Conservation (phyloP, 1,140 invertebrate genomes). For the Drosophila parabipectinata region DNA sequence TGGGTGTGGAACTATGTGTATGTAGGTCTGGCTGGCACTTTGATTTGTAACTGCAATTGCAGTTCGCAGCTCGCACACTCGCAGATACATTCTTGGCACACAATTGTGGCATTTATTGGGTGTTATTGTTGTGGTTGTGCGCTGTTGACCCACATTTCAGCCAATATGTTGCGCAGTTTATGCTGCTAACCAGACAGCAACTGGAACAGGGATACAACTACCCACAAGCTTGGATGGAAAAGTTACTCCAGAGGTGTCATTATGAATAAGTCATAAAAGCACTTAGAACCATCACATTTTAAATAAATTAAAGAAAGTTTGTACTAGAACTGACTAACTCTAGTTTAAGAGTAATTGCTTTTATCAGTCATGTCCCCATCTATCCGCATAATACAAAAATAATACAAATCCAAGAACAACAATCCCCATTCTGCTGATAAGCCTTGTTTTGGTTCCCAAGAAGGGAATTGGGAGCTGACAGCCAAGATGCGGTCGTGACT, state of each 20-base stretch:
- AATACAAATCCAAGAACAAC: constrained; percentile 24
- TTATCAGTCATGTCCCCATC: constrained; percentile 24
- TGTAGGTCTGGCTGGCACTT: constrained; percentile 23
- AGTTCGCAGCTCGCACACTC: constrained; percentile 13
- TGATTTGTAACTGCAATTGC: constrained; percentile 61
- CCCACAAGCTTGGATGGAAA: constrained; percentile 13
- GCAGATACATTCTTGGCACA: constrained; percentile 42
- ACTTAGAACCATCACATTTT: too few relatives aligned
- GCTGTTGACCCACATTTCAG: constrained; percentile 77
- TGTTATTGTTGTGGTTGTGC: constrained; percentile 69
- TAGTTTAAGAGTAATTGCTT: background rate
- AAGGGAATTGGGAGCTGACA: background rate
- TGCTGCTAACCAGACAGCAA: constrained; percentile 31
- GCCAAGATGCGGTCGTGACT: constrained; percentile 42
- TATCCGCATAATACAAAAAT: constrained; percentile 30
- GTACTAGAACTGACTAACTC: too few relatives aligned
- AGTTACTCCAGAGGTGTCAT: constrained; percentile 49
- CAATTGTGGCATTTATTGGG: constrained; percentile 74
- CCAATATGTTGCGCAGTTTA: constrained; percentile 71
- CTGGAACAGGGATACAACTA: constrained; percentile 22
- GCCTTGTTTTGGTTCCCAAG: constrained; percentile 1
- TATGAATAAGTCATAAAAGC: constrained; percentile 33
- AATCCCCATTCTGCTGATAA: constrained; percentile 33
- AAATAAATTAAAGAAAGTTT: too few relatives aligned
- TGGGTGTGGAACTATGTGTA: constrained; percentile 41